Base-by-base conservation (phyloP, 35 echinoderm and acorn worm genomes). In the Diadema setosum region DNA sequence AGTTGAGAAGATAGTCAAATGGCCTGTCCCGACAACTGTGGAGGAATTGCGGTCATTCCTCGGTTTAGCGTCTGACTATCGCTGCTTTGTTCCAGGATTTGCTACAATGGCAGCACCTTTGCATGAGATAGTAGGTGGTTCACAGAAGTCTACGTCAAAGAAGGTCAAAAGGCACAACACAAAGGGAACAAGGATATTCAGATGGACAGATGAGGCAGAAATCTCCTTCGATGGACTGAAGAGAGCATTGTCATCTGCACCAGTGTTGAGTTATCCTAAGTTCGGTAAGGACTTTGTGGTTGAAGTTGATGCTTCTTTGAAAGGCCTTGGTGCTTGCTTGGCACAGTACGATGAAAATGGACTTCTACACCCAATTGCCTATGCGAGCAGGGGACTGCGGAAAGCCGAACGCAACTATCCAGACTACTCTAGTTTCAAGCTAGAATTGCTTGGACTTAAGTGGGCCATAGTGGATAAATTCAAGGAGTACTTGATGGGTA, bases 381-480 rank as follows among this genome's bases (percentile, higher is more conserved):
- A 87, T 35, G 85, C 85, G n/a, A 92, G 90, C 50, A 41, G 82
- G 16, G 65, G 90, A 5, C 48, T 92, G 3, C 43, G 82, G 24
- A 70, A 67, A 55, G 90, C 90, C 39, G 85, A 93, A 45, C 20
- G 21, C 18, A 84, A 64, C 3, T 90, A 90, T 65, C 75, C 78
- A 52, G 70, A 88, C 42, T 57, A 78, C 29, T 88, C 86, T 26
- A 88, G 86, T 32, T 88, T 88, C 45, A 90, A 90, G 37, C 59
- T 90, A 7, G 87, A 90, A 43, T 40, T 90, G 2, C 40, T 90
- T 5, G 87, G 36, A 9, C 87, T 90, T 9, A 90, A 90, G 41
- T 90, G 87, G 87, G 87, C 87, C 35, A 78, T 90, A 29, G 45
- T 36, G 4, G 87, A 90, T 34, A 90, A 90, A 67, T 90, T 90